phyloP scores from a whole-genome alignment of 37 sponge, comb jelly and placozoan species.

The Geodia barretti region DNA sequence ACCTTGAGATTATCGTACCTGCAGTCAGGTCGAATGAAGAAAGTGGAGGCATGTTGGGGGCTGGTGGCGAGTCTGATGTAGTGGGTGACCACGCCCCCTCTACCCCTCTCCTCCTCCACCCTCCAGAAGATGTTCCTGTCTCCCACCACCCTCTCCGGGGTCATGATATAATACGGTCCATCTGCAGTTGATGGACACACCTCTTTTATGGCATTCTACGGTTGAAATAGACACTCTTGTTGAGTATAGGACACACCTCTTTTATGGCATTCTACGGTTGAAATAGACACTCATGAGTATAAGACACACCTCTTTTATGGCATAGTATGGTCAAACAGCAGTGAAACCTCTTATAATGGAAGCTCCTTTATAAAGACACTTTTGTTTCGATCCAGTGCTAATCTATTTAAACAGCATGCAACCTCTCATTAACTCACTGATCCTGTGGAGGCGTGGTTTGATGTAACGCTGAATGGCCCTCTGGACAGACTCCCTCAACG shows the following conservation, averaged over 20 bases:
- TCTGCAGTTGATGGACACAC: no score
- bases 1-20: no score
- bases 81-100: neutral
- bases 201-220: neutral
- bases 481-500: neutral
- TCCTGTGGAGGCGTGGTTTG: neutral
- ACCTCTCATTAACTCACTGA: neutral
- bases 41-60: neutral
- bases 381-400: no score
- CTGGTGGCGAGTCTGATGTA: neutral
- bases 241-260: no score
- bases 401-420: no score
- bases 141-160: neutral
- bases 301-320: neutral
- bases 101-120: neutral
- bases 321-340: neutral
- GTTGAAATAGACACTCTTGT: neutral
- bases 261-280: neutral
- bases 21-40: neutral
- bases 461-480: neutral
- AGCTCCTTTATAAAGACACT: no score
- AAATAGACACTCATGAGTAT: neutral
- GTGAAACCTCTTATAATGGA: neutral
- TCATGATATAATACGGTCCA: neutral
- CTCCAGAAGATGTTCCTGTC: neutral